These are phyloP conservation scores for Syrphus vitripennis DNA, from an alignment of 2,888 invertebrate species.

Conservation along the genomic window DNA sequence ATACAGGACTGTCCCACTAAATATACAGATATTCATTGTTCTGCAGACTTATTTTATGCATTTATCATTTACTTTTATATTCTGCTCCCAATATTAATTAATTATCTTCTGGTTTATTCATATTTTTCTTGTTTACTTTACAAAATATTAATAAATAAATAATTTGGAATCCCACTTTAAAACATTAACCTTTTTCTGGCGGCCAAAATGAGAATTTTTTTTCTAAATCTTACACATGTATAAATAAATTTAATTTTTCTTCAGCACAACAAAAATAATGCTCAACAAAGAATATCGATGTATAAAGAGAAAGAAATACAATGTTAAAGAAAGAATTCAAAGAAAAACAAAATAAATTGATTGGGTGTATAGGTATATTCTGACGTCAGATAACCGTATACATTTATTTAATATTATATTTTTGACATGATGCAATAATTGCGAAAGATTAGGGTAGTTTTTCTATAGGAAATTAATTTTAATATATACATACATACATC, in stretches of 20 bases:
- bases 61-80: too few species aligned
- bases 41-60: too few species aligned
- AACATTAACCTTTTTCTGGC: background rate
- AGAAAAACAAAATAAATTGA: slow-evolving; percentile 22
- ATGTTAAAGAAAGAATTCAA: background rate
- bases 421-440: slow-evolving; percentile 58
- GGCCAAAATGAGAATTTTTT: background rate
- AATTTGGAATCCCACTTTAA: background rate
- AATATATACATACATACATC: background rate
- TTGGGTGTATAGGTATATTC: background rate
- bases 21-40: too few species aligned
- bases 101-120: too few species aligned
- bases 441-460: slow-evolving; percentile 40
- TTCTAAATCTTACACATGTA: too few species aligned
- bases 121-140: background rate
- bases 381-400: slow-evolving; percentile 51
- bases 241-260: background rate
- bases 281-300: background rate
- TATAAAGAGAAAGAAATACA: background rate
- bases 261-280: background rate
- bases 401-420: slow-evolving; percentile 1
- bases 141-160: background rate
- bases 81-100: too few species aligned
- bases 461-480: background rate
- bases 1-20: too few species aligned